Evolutionary conservation across 2,797 vertebrate genomes (phyloP).

Genomic region (Rhyacichthys aspro): DNA sequence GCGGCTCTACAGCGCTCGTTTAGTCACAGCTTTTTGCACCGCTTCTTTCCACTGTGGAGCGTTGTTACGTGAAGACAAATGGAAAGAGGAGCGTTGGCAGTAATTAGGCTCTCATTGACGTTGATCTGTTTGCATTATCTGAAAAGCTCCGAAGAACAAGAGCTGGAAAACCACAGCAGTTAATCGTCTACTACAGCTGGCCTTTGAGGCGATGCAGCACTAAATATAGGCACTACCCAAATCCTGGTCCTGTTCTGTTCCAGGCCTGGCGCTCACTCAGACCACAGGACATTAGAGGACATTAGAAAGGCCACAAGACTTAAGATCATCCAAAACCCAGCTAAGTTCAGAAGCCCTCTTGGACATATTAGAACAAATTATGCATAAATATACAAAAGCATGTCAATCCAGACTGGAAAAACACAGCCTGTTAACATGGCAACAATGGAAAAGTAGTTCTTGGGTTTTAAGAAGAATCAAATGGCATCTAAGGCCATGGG

Average conservation of each 20-base stretch:
- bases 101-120: constrained; percentile 34
- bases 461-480: too few relatives aligned
- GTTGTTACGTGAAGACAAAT: constrained; percentile 27
- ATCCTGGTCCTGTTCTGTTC: constrained; percentile 33
- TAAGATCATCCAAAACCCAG: constrained; percentile 39
- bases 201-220: constrained; percentile 32
- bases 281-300: constrained; percentile 43
- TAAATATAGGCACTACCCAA: constrained; percentile 57
- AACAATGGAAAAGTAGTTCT: too few relatives aligned
- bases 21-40: constrained; percentile 33
- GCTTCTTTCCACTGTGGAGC: constrained; percentile 23
- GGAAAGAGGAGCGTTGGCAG: constrained; percentile 15
- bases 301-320: constrained; percentile 41
- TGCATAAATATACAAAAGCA: constrained; percentile 49
- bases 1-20: constrained; percentile 48
- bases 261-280: constrained; percentile 37
- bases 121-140: constrained; percentile 21
- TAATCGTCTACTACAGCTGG: constrained; percentile 25
- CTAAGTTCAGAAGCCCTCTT: constrained; percentile 51
- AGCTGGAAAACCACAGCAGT: constrained; percentile 27
- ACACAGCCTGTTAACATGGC: too few relatives aligned
- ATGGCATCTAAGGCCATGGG: too few relatives aligned
- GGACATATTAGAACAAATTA: constrained; percentile 47
- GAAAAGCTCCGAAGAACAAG: constrained; percentile 21
- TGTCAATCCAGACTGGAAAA: constrained; percentile 3